phyloP scores from a whole-genome alignment of 2,888 invertebrate species.

The Nephrotoma appendiculata region DNA sequence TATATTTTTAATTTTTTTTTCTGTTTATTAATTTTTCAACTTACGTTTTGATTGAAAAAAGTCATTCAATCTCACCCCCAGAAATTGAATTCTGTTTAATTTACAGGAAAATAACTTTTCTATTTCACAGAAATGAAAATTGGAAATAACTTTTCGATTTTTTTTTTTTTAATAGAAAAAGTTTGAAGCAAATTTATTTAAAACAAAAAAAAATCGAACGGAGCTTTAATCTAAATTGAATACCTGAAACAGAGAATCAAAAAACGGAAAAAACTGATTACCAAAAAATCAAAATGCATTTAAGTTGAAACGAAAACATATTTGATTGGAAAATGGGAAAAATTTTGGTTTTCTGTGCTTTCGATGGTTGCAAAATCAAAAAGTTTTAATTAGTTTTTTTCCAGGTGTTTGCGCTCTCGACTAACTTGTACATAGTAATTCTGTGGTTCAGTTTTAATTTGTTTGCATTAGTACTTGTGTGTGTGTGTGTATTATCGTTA shows the following conservation, averaged over 20 bases:
- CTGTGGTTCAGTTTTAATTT: neutral
- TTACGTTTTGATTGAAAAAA: neutral
- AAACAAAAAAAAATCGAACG: neutral
- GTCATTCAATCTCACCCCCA: neutral
- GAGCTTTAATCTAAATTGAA: neutral
- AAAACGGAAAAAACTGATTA: neutral
- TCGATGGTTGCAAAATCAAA: neutral
- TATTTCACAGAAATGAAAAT: neutral
- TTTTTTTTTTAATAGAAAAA: neutral
- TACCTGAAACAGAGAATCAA: neutral
- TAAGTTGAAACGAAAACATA: neutral
- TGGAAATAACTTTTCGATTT: neutral
- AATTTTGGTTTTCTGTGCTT: neutral
- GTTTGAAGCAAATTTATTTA: neutral
- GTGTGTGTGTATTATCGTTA: no score
- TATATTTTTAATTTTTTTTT: neutral
- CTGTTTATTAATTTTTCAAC: neutral
- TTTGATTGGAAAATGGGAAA: neutral
- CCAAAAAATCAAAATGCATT: neutral
- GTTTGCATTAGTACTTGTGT: no score
- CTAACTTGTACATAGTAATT: neutral
- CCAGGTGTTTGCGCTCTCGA: neutral
- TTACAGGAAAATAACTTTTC: neutral
- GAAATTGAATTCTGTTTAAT: neutral
- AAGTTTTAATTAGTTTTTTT: neutral